Percentiles rank a stretch among this genome's conserved stretches.
phyloP scores from a whole-genome alignment of 2,797 vertebrate species.

The Pitangus sulphuratus region DNA sequence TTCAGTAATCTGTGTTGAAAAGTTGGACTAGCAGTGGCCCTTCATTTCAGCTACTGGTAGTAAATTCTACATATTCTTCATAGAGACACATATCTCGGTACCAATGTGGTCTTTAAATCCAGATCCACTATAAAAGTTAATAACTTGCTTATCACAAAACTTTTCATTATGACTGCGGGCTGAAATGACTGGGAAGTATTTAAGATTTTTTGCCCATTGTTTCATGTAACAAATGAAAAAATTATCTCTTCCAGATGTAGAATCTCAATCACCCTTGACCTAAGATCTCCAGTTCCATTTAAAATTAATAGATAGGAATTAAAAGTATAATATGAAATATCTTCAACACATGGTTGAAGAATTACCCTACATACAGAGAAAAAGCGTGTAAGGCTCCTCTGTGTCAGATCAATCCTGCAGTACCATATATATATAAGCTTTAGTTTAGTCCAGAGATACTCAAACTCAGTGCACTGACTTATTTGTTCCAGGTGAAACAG shows the following conservation, averaged over 20 bases:
- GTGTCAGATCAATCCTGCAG: background rate
- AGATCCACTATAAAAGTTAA: background rate
- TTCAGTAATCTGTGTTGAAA: background rate
- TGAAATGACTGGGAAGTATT: background rate
- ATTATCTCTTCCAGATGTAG: background rate
- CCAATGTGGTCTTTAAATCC: accelerated
- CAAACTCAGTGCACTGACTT: background rate
- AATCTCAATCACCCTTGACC: background rate
- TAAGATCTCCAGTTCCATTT: background rate
- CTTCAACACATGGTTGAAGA: background rate
- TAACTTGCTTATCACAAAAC: background rate
- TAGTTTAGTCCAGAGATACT: background rate
- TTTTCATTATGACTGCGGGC: background rate
- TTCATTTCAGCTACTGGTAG: background rate
- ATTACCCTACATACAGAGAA: background rate
- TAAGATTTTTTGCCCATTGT: background rate
- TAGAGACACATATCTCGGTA: background rate
- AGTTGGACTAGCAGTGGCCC: background rate
- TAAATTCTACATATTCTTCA: background rate
- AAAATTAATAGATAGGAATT: background rate
- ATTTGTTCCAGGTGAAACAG: background rate
- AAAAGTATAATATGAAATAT: background rate
- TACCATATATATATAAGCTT: background rate
- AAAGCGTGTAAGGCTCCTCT: background rate
- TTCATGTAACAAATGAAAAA: background rate